phyloP scores from a whole-genome alignment of 2,888 invertebrate species.

The Nipponacmea schrenckii region DNA sequence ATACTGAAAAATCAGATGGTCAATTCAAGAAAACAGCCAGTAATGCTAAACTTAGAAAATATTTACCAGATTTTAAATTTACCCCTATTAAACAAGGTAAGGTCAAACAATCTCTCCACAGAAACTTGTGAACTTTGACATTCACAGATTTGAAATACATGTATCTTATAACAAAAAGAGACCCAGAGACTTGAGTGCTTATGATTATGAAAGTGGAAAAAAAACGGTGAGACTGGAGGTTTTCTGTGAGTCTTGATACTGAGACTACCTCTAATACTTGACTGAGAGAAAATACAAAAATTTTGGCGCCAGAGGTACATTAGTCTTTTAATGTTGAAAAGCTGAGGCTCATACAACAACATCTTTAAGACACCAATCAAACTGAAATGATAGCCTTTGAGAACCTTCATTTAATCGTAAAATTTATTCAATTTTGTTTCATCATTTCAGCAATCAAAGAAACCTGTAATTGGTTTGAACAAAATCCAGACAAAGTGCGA shows the following conservation, averaged over 20 bases:
- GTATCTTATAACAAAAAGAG: constrained; percentile 1
- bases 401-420: too few species aligned
- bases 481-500: constrained; percentile 82
- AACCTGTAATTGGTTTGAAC: constrained; percentile 89
- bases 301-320: too few species aligned
- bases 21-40: constrained; percentile 98
- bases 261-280: too few species aligned
- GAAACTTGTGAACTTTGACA: neutral
- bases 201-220: too few species aligned
- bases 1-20: constrained; percentile 91
- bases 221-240: too few species aligned
- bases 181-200: too few species aligned
- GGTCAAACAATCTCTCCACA: neutral
- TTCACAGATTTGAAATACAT: neutral
- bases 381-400: too few species aligned
- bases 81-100: constrained; percentile 81
- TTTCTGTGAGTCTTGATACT: too few species aligned
- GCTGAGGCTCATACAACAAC: too few species aligned
- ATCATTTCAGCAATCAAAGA: constrained; percentile 78
- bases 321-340: too few species aligned
- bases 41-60: constrained; percentile 84
- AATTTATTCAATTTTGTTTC: constrained; percentile 19
- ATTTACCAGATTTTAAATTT: constrained; percentile 86
- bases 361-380: too few species aligned
- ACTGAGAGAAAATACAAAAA: too few species aligned